Percentiles rank a stretch among this genome's conserved stretches.
phyloP scores from a whole-genome alignment of 2,113 vertebrate genomes.

The Euleptes europaea region DNA sequence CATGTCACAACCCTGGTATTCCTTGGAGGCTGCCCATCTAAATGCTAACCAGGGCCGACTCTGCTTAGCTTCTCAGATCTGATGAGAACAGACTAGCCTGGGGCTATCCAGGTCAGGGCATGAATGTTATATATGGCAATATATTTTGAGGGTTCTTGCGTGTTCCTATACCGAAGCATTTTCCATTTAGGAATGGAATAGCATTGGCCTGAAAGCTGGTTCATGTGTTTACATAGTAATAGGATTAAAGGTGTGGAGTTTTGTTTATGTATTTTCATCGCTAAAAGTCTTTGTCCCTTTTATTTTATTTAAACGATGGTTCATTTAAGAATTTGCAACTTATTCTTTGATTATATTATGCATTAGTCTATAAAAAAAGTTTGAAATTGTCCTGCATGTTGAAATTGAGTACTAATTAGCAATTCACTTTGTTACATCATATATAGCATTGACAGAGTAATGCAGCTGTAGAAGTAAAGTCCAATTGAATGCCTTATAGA shows the following conservation, averaged over 20 bases:
- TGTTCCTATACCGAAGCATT: neutral
- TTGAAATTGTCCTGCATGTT: conserved; percentile 68
- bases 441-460: conserved; percentile 56
- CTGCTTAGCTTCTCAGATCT: too few relatives aligned
- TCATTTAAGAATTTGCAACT: conserved; percentile 64
- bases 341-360: conserved; percentile 61
- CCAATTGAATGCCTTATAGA: conserved; percentile 36
- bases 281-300: conserved; percentile 40
- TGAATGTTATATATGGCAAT: neutral
- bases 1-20: neutral
- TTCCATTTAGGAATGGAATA: neutral
- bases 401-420: conserved; percentile 45
- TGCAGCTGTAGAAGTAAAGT: conserved; percentile 52
- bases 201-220: neutral
- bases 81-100: too few relatives aligned
- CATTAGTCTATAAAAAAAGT: conserved; percentile 70
- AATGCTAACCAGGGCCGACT: too few relatives aligned
- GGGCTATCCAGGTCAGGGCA: neutral
- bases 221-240: neutral
- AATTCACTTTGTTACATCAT: too few relatives aligned
- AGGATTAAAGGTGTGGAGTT: conserved; percentile 28
- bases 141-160: neutral
- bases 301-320: conserved; percentile 59
- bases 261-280: conserved; percentile 56
- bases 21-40: too few relatives aligned